Base-by-base conservation (phyloP, 2,888 invertebrate genomes). In the Sylvicola fuscatus region DNA sequence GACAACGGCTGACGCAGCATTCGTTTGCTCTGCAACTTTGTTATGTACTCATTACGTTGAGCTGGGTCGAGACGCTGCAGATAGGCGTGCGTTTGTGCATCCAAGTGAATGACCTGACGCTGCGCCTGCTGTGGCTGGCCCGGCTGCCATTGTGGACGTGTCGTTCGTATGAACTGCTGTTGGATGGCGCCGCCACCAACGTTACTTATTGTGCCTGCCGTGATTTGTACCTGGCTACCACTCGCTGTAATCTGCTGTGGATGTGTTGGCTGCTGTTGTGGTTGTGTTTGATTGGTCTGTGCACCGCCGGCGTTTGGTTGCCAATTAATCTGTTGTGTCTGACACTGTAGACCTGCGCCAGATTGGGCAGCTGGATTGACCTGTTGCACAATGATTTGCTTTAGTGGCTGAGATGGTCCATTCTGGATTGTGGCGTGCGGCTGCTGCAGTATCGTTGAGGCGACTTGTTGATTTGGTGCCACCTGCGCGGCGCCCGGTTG, bases 71-170 rank as follows among this genome's bases (percentile, higher is more conserved):
- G 67, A 13, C 81, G 81, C 49, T 83, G 81, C 32, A 83, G 58
- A 45, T 82, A 80, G 10, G 81, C 80, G 50, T 83, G 82, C 1
- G 82, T 81, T 46, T 81, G 79, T 1, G 80, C 79, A 45, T 84
- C 83, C 44, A 84, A 55, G 44, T 83, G 83, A 39, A 84, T 84
- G 38, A 78, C 62, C 48, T 82, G 81, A 1, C 77, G 61, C 42
- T 65, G 65, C 3, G 62, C 63, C 41, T 66, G 66, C 45, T 63
- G 64, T 45, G 29, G n/a, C n/a, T 29, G 29, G 14, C 32, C 17
- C 35, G 31, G 47, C 27, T 42, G 67, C 44, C 65, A 61, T 42
- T 65, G 64, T 4, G 65, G 64, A 46, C 66, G 67, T 34, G 47
- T 37, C 4, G 59, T 56, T 53, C 61, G 29, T 8, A 29, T 13